Evolutionary conservation across 2,888 invertebrate genomes (phyloP), one percentile per base, ranked within the genome.

Genomic region (Rapana venosa): DNA sequence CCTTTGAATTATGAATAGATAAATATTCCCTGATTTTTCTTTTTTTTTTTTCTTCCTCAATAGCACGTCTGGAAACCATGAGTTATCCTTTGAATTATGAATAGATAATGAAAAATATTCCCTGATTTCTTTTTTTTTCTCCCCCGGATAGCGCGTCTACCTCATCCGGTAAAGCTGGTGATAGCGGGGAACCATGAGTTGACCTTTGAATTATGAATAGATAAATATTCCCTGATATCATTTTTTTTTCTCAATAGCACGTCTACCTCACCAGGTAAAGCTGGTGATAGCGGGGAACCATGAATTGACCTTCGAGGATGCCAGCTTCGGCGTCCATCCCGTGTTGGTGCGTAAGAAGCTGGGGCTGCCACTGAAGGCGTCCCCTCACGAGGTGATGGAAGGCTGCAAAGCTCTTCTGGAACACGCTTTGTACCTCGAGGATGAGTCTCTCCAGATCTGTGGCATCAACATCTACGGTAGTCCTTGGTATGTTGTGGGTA

Each of bases 271-370:
- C 95, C 97, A 97, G 93, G 97, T 98, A 94, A 98, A 98, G 96
- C 97, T 98, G 91, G 98, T 98, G 0, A 98, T 98, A 93, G 97
- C 98, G 88, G 98, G 98, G 47, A 98, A 98, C 96, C 98, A 98
- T 96, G 98, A 98, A 61, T 11, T 87, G n/a, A 77, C 83, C 13
- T 79, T 91, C 83, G 91, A 91, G 47, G 87, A 87, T 66, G 74
- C 47, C 30, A 26, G n/a, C 6, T 77, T 35, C 47, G 87, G 87
- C 11, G 30, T 30, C 22, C 77, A 91, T 56, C 79, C 47, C 13
- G 22, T 6, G 8, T n/a, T 47, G 11, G 22, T 90, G 13, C 35
- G 90, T 36, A 26, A 32, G 35, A 26, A 77, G 15, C 81, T 91
- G 30, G 86, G 90, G 26, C 77, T 91, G n/a, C 56, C 91, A 47